Evolutionary conservation across 2,113 vertebrate genomes (phyloP).

Genomic region (Gopherus flavomarginatus): DNA sequence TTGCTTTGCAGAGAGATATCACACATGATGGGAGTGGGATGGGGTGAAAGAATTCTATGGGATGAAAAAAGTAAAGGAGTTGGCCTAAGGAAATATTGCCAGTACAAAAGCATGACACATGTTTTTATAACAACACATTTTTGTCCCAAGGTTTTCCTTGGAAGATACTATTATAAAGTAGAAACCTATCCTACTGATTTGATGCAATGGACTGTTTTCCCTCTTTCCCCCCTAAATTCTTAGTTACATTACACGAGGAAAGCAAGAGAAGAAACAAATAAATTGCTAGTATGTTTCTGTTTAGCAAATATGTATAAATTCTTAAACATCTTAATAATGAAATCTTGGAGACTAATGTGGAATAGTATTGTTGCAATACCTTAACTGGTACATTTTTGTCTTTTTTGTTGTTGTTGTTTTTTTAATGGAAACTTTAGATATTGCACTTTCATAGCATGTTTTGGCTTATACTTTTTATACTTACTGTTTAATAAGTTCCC

Average conservation of each 20-base stretch:
- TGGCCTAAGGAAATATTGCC: fast-evolving
- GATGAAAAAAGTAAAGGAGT: neutral
- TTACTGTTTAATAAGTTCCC: neutral
- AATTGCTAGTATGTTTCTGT: fast-evolving
- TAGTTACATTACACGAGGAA: neutral
- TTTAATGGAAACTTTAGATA: neutral
- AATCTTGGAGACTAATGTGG: neutral
- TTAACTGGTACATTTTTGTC: neutral
- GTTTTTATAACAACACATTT: neutral
- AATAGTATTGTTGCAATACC: neutral
- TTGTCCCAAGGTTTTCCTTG: neutral
- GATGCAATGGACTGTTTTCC: neutral
- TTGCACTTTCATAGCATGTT: neutral
- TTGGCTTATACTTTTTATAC: neutral
- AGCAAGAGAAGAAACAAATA: neutral
- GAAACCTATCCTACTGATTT: neutral
- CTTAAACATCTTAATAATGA: neutral
- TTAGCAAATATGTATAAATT: neutral
- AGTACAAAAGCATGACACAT: neutral
- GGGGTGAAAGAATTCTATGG: neutral
- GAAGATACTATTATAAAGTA: neutral
- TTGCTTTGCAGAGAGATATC: neutral
- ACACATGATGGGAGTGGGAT: neutral
- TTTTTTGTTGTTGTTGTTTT: neutral
- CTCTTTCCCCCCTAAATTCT: neutral